Evolutionary conservation across 1,140 invertebrate genomes (phyloP).

Genomic region (Eufriesea mexicana): DNA sequence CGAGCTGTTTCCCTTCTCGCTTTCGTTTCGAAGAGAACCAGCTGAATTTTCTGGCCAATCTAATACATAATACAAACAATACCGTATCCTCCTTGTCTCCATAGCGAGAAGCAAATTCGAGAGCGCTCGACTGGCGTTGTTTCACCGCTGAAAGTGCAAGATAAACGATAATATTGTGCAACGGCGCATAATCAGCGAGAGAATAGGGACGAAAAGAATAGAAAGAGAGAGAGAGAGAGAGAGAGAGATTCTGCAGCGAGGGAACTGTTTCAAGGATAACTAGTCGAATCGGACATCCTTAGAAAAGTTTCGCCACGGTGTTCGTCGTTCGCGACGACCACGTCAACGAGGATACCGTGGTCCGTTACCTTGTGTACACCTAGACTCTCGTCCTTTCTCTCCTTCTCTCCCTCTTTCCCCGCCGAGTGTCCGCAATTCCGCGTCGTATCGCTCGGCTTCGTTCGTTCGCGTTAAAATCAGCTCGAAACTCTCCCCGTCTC

Average conservation of each 20-base stretch:
- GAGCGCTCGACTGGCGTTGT: neutral
- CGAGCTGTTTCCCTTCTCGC: neutral
- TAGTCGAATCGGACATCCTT: slow-evolving; percentile 27
- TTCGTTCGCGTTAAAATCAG: slow-evolving; percentile 22
- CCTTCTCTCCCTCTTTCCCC: too few relatives aligned
- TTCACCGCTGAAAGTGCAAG: slow-evolving; percentile 23
- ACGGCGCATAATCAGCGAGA: slow-evolving; percentile 30
- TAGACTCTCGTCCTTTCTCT: neutral
- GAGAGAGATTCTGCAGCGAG: neutral
- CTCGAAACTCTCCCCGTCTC: slow-evolving; percentile 2
- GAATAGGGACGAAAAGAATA: slow-evolving; percentile 19
- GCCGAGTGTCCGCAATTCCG: neutral
- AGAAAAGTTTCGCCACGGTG: slow-evolving; percentile 17
- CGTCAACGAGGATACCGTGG: neutral
- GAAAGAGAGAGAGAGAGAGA: neutral
- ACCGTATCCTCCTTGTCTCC: neutral
- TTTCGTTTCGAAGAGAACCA: neutral
- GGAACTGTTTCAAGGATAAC: slow-evolving; percentile 36
- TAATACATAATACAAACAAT: slow-evolving; percentile 18
- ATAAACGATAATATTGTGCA: slow-evolving; percentile 36
- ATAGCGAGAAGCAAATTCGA: slow-evolving; percentile 7
- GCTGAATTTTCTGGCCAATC: neutral
- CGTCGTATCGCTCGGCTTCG: neutral
- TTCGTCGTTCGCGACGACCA: neutral
- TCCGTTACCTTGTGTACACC: too few relatives aligned